Conservation (phyloP, 2,113 vertebrate species). For the Phocoena sinus region DNA sequence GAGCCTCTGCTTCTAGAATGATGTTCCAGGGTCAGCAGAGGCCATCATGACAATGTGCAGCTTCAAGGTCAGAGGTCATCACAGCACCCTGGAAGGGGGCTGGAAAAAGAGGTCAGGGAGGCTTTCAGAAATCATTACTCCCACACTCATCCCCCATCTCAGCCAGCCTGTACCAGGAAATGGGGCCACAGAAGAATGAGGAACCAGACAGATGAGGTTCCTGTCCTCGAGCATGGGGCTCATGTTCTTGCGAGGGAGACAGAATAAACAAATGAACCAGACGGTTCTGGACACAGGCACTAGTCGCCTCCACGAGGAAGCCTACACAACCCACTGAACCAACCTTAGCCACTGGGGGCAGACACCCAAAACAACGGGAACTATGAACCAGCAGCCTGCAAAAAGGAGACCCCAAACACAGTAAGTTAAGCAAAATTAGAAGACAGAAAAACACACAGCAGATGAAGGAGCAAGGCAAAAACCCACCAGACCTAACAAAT, state of each 20-base stretch:
- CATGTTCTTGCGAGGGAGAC: neutral
- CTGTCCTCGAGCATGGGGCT: neutral
- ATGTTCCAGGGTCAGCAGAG: neutral
- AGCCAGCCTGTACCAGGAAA: neutral
- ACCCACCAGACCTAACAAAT: no score
- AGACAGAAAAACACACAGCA: no score
- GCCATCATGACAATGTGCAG: neutral
- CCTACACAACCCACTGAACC: no score
- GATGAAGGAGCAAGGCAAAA: no score
- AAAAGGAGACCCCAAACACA: no score
- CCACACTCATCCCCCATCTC: neutral
- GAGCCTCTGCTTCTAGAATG: neutral
- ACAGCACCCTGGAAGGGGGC: neutral
- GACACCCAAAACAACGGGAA: no score
- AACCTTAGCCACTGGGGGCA: no score
- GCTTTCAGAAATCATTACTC: neutral
- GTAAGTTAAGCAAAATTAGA: no score
- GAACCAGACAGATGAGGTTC: neutral
- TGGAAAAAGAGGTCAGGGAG: neutral
- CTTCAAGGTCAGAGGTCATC: neutral
- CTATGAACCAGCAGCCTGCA: no score
- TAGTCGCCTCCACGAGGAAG: no score
- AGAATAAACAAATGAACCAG: neutral
- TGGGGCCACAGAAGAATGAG: neutral
- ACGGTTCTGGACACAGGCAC: neutral